Base-by-base conservation (phyloP, 2,888 invertebrate species). In the Glaucopsyche alexis region DNA sequence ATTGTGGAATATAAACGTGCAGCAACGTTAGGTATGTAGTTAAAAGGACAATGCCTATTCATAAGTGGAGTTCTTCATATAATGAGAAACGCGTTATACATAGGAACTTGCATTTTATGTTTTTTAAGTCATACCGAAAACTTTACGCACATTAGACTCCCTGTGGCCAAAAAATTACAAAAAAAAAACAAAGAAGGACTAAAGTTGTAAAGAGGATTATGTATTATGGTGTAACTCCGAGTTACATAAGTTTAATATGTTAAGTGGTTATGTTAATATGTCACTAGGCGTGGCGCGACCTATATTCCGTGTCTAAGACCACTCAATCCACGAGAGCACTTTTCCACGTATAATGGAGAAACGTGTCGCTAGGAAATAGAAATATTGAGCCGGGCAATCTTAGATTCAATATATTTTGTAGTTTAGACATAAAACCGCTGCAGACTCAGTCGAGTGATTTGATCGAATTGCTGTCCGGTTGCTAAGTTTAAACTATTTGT, bases 341-440 rank as follows among this genome's bases (percentile, higher is more conserved):
- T 66, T 70, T 52, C 70, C 72, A 70, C 72, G 72, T 72, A 72
- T 74, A 72, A 72, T 55, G 60, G 65, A 67, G 60, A 19, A 67
- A 60, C 72, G 71, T 69, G 76, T 67, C 73, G 72, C 73, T 74
- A 14, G 60, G 60, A 60, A 60, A 78, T 76, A 77, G 80, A 79
- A 81, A 79, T 77, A 76, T 75, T 77, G 78, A 80, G 29, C 60
- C 8, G 9, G 14, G 60, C 60, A 60, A 60, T 60, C 60, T 60
- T 5, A 29, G 55, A 38, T 60, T 60, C 60, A 55, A 55, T 60
- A 60, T 13, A 7, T 60, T 29, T 29, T 60, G 29, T 16, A 60
- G 60, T 60, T 60, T 3, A 60, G 55, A 38, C 29, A 9, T 55
- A 19, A 16, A 9, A 0, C 19, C 19, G 52, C 52, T 52, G 11